Conservation (phyloP, 1,140 invertebrate species). For the Pachyrhynchus sulphureomaculatus region DNA sequence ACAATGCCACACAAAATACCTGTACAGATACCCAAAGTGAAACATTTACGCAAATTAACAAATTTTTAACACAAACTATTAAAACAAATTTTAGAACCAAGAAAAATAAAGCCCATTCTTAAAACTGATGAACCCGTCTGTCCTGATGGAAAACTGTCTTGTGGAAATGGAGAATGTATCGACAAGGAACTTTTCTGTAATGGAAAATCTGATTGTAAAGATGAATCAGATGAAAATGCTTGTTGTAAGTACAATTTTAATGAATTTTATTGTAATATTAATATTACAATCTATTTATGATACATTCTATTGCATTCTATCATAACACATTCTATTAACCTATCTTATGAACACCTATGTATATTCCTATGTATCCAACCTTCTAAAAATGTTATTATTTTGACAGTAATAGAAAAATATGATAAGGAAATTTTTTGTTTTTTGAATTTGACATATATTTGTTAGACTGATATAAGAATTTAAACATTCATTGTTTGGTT, state of each 20-base stretch:
- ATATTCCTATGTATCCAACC: too few relatives aligned
- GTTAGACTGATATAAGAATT: too few relatives aligned
- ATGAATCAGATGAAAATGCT: slow-evolving; percentile 93
- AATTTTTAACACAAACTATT: neutral
- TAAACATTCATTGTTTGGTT: too few relatives aligned
- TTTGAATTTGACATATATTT: too few relatives aligned
- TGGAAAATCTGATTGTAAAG: slow-evolving; percentile 87
- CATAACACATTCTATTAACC: too few relatives aligned
- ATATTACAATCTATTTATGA: too few relatives aligned
- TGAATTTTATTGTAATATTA: too few relatives aligned
- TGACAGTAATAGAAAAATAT: too few relatives aligned
- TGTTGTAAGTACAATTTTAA: slow-evolving; percentile 76
- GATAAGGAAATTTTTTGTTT: too few relatives aligned
- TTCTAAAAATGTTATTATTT: too few relatives aligned
- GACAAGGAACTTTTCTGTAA: slow-evolving; percentile 92
- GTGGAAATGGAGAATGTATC: slow-evolving; percentile 86
- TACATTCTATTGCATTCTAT: too few relatives aligned
- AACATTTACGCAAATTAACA: neutral
- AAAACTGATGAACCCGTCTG: slow-evolving; percentile 91
- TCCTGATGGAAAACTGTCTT: slow-evolving; percentile 82
- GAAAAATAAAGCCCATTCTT: slow-evolving; percentile 82
- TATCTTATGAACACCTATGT: too few relatives aligned
- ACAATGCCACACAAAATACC: slow-evolving; percentile 23
- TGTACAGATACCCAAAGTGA: slow-evolving; percentile 17
- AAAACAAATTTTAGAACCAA: slow-evolving; percentile 68